Evolutionary conservation across 2,888 invertebrate species (phyloP).

Genomic region (Boloria euphrosyne): DNA sequence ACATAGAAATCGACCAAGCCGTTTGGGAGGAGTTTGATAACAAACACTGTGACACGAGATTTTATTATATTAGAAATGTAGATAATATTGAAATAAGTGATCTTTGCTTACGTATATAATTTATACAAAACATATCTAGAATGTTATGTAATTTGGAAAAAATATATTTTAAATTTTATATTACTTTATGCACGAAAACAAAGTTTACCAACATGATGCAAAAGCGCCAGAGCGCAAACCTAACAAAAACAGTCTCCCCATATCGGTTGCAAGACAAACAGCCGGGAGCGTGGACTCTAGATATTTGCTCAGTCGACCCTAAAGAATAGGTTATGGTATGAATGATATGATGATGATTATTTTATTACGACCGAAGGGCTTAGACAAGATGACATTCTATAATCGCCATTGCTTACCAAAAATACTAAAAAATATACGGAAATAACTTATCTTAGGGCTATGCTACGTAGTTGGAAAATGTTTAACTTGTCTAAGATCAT

Average conservation of each 20-base stretch:
- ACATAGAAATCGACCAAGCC: too few species aligned
- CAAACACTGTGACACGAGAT: too few species aligned
- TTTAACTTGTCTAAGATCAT: too few species aligned
- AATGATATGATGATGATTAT: slow-evolving; percentile 38
- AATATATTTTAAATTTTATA: not conserved
- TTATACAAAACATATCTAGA: too few species aligned
- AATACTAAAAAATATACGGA: too few species aligned
- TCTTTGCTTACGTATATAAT: too few species aligned
- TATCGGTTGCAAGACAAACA: slow-evolving; percentile 46
- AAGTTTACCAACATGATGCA: slow-evolving; percentile 24
- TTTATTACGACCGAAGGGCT: slow-evolving; percentile 2
- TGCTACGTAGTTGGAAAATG: too few species aligned
- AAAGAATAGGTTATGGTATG: slow-evolving; percentile 41
- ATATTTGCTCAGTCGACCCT: slow-evolving; percentile 43
- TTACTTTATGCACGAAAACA: slow-evolving; percentile 15
- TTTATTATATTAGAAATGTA: too few species aligned
- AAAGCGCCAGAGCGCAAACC: slow-evolving; percentile 47
- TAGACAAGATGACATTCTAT: not conserved
- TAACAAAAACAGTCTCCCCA: slow-evolving; percentile 49
- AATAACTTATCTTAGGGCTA: too few species aligned
- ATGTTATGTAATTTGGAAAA: not conserved
- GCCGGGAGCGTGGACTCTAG: slow-evolving; percentile 42
- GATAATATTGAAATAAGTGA: too few species aligned
- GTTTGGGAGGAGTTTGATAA: too few species aligned
- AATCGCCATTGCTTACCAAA: too few species aligned